phyloP scores from a whole-genome alignment of 2,888 invertebrate genomes.

The Ochropacha duplaris region DNA sequence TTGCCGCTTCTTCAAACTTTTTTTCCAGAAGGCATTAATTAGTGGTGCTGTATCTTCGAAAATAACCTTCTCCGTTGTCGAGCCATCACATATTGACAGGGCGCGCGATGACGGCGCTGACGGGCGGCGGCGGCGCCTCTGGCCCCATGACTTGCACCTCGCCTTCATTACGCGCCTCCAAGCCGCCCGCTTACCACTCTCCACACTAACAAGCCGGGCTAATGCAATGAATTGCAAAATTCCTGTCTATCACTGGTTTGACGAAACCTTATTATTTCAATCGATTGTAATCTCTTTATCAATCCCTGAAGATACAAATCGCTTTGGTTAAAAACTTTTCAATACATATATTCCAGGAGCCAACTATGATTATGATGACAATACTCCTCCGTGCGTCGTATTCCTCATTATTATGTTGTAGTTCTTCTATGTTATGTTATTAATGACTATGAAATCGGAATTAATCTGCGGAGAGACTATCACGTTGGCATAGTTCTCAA shows the following conservation, averaged over 20 bases:
- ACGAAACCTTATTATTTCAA: slow-evolving; percentile 10
- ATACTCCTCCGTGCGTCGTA: too few species aligned
- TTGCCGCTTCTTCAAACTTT: slow-evolving; percentile 65
- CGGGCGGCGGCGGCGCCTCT: slow-evolving; percentile 67
- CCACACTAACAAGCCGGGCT: slow-evolving; percentile 78
- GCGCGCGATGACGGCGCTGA: slow-evolving; percentile 66
- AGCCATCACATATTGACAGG: slow-evolving; percentile 74
- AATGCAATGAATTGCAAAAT: slow-evolving; percentile 82
- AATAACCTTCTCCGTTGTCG: slow-evolving; percentile 78
- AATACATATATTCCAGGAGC: slow-evolving; percentile 60
- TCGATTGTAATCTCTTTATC: slow-evolving; percentile 40
- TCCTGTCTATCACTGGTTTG: slow-evolving; percentile 27
- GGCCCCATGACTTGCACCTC: slow-evolving; percentile 75
- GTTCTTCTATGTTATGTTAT: too few species aligned
- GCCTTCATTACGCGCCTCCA: slow-evolving; percentile 69
- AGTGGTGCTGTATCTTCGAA: slow-evolving; percentile 74
- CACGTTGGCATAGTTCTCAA: slow-evolving; percentile 58
- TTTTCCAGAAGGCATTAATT: slow-evolving; percentile 73
- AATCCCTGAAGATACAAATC: slow-evolving; percentile 38
- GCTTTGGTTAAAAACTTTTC: slow-evolving; percentile 16
- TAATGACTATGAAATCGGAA: slow-evolving; percentile 66
- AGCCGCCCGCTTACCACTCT: slow-evolving; percentile 43
- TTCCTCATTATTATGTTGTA: too few species aligned
- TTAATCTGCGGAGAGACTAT: background rate
- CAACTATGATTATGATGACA: slow-evolving; percentile 66